Evolutionary conservation across 2,888 invertebrate genomes (phyloP).

Genomic region (Xiphydria camelus): DNA sequence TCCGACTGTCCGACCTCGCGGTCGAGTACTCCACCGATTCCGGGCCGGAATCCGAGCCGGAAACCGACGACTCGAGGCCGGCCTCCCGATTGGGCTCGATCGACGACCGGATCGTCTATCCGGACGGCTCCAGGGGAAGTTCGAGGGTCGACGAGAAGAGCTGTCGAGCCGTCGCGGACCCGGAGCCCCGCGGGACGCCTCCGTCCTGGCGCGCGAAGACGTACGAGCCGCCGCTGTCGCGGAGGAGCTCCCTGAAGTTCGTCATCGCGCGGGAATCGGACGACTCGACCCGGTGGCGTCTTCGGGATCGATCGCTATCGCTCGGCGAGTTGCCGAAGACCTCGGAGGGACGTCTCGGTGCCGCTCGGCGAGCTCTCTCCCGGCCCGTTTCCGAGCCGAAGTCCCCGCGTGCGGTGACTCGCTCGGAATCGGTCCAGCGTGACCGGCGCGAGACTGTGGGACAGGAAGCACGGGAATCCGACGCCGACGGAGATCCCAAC

Average conservation of each 20-base stretch:
- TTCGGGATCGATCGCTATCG: slow-evolving; percentile 40
- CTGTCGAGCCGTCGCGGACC: neutral
- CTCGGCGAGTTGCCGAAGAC: slow-evolving; percentile 33
- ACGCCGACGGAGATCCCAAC: neutral
- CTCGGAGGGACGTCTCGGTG: too few species aligned
- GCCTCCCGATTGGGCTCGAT: slow-evolving; percentile 45
- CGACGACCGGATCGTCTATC: slow-evolving; percentile 40
- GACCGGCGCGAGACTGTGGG: too few species aligned
- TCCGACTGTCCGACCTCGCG: slow-evolving; percentile 48
- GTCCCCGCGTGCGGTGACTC: too few species aligned
- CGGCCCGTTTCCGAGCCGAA: neutral
- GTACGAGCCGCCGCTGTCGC: slow-evolving; percentile 25
- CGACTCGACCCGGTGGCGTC: neutral
- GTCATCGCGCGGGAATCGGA: slow-evolving; percentile 9
- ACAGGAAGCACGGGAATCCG: neutral
- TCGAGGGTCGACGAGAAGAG: slow-evolving; percentile 26
- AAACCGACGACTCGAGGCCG: slow-evolving; percentile 49
- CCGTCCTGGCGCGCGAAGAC: neutral
- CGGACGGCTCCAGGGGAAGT: slow-evolving; percentile 39
- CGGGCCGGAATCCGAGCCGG: slow-evolving; percentile 51
- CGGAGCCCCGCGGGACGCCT: neutral
- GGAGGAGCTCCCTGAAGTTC: slow-evolving; percentile 33
- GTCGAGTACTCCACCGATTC: slow-evolving; percentile 51
- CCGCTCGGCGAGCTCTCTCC: too few species aligned
- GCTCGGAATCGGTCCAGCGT: too few species aligned